Conservation (phyloP, 2,797 vertebrate species). For the Sebastes aleutianus region DNA sequence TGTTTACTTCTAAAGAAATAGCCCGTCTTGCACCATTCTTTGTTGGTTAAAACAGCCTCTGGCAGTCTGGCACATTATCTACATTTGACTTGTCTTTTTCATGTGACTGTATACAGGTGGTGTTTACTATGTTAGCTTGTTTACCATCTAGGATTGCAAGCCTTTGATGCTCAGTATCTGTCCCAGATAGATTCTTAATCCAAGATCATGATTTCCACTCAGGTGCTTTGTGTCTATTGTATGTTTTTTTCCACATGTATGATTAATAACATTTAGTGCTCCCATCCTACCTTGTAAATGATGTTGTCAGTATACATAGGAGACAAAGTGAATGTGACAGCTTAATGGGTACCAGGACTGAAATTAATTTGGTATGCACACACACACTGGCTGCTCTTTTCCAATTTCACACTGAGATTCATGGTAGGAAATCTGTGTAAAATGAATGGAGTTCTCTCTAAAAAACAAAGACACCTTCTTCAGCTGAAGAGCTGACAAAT, state of each 20-base stretch:
- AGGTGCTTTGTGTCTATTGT: not conserved
- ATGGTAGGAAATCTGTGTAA: conserved; percentile 11
- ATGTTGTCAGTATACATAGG: conserved; percentile 12
- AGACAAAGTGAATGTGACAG: conserved; percentile 25
- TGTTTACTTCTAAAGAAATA: not conserved
- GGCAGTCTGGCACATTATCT: not conserved
- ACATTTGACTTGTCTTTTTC: no score
- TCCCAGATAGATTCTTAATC: not conserved
- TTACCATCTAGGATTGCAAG: not conserved
- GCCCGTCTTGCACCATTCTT: not conserved
- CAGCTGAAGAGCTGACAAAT: conserved; percentile 40
- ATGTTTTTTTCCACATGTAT: not conserved
- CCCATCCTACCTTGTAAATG: not conserved
- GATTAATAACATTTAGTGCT: not conserved
- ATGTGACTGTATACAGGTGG: not conserved
- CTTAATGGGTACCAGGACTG: not conserved
- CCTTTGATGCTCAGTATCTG: not conserved
- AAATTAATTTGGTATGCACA: conserved; percentile 17
- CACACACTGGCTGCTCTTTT: not conserved
- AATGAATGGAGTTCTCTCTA: conserved; percentile 40
- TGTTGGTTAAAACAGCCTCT: not conserved
- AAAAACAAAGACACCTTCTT: conserved; percentile 44
- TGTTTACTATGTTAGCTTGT: not conserved
- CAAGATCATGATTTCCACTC: not conserved
- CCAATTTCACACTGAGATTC: conserved; percentile 26